phyloP scores from a whole-genome alignment of 2,888 invertebrate genomes.

The Papilio protenor region DNA sequence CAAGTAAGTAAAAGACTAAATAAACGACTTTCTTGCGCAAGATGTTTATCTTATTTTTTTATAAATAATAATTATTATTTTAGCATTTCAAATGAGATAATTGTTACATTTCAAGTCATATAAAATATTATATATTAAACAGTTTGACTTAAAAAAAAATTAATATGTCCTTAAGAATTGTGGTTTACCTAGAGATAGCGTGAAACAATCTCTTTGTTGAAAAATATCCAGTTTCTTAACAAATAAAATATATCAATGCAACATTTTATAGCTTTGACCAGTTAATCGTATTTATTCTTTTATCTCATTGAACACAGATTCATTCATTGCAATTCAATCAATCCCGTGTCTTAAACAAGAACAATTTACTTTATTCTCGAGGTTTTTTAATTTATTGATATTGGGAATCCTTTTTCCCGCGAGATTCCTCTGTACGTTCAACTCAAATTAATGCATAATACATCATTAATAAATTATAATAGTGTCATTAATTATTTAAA shows the following conservation, averaged over 20 bases:
- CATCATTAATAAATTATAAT: no score
- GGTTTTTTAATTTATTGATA: neutral
- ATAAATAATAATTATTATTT: neutral
- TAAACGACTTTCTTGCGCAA: neutral
- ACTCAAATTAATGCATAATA: neutral
- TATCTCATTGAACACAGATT: neutral
- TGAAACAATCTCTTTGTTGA: conserved; percentile 19
- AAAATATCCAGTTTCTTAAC: neutral
- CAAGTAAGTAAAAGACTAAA: conserved; percentile 65
- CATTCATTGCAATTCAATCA: neutral
- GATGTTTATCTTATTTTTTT: neutral
- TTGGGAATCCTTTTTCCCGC: neutral
- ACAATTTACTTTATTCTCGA: neutral
- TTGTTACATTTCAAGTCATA: neutral
- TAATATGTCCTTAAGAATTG: neutral
- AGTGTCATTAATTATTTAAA: no score
- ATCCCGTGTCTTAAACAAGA: neutral
- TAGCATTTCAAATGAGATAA: neutral
- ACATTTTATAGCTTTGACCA: neutral
- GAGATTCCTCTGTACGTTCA: neutral
- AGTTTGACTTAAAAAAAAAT: neutral
- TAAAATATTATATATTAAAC: neutral
- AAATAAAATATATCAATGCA: neutral
- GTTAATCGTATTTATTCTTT: neutral
- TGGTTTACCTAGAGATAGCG: conserved; percentile 10